These are phyloP conservation scores for Mycteria americana DNA, from an alignment of 2,797 vertebrate species.

Conservation along the genomic window DNA sequence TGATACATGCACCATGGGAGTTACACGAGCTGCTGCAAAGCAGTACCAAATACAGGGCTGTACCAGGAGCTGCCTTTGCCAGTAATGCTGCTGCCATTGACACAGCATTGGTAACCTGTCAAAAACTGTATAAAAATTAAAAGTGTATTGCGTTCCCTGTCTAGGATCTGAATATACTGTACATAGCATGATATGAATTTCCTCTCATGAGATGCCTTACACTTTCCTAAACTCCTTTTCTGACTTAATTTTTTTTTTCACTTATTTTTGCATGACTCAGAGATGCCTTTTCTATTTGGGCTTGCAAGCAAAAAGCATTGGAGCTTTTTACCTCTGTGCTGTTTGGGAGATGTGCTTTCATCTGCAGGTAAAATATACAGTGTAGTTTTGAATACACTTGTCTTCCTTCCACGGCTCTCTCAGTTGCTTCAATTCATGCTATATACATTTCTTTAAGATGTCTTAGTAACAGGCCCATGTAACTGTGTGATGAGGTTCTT, in stretches of 20 bases:
- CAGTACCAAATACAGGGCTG: background rate
- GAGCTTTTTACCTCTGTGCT: background rate
- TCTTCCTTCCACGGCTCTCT: background rate
- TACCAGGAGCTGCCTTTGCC: background rate
- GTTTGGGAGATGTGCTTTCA: background rate
- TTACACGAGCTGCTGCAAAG: background rate
- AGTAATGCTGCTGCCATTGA: background rate
- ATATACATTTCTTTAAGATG: background rate
- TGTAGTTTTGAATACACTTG: background rate
- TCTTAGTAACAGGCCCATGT: background rate
- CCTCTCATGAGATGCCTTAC: background rate
- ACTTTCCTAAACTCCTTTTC: background rate
- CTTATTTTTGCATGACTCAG: background rate
- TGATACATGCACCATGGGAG: fast-evolving
- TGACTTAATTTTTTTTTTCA: background rate
- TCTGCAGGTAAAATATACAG: background rate
- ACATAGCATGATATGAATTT: background rate
- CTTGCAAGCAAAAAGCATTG: background rate
- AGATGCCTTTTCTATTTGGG: background rate
- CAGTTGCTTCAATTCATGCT: background rate
- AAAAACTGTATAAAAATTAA: background rate
- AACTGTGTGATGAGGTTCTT: background rate
- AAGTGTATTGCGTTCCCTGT: background rate
- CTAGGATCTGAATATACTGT: background rate
- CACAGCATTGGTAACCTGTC: background rate